Evolutionary conservation across 2,797 vertebrate species (phyloP).

Genomic region (Yasuhikotakia modesta): DNA sequence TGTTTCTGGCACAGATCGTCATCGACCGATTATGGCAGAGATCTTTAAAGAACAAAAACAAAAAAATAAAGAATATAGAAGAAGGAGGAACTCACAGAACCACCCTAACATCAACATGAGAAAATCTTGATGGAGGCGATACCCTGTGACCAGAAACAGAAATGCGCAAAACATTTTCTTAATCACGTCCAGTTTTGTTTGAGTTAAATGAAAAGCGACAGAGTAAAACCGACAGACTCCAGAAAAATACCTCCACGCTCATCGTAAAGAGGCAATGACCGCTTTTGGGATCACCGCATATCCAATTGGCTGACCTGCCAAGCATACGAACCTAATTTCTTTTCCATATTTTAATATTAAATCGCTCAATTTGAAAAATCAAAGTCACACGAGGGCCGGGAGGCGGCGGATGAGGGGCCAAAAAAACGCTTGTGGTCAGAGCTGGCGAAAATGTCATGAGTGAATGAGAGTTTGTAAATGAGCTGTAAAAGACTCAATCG

Average conservation of each 20-base stretch:
- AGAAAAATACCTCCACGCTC: slow-evolving; percentile 28
- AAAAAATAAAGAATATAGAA: too few species aligned
- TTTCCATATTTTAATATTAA: slow-evolving; percentile 57
- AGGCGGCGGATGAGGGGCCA: slow-evolving; percentile 46
- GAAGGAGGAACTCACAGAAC: slow-evolving; percentile 50
- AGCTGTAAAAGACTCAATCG: slow-evolving; percentile 74
- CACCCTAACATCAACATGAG: slow-evolving; percentile 46
- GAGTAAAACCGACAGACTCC: background rate
- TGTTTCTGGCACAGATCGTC: slow-evolving; percentile 65
- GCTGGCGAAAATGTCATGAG: slow-evolving; percentile 65
- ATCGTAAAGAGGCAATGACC: slow-evolving; percentile 15
- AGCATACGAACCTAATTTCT: slow-evolving; percentile 35
- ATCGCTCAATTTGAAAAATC: slow-evolving; percentile 59
- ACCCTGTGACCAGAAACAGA: slow-evolving; percentile 28
- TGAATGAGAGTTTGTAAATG: slow-evolving; percentile 70
- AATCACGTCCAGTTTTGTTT: slow-evolving; percentile 35
- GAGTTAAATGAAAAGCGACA: slow-evolving; percentile 35
- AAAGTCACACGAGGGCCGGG: slow-evolving; percentile 44
- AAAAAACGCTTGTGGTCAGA: slow-evolving; percentile 51
- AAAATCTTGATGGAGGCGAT: slow-evolving; percentile 33
- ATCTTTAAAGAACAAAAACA: background rate
- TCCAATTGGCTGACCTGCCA: slow-evolving; percentile 19
- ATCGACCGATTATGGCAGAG: slow-evolving; percentile 56
- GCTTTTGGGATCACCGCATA: slow-evolving; percentile 20
- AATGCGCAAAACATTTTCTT: slow-evolving; percentile 40